Conservation (phyloP, 1,140 invertebrate genomes). For the Neelides sp. region DNA sequence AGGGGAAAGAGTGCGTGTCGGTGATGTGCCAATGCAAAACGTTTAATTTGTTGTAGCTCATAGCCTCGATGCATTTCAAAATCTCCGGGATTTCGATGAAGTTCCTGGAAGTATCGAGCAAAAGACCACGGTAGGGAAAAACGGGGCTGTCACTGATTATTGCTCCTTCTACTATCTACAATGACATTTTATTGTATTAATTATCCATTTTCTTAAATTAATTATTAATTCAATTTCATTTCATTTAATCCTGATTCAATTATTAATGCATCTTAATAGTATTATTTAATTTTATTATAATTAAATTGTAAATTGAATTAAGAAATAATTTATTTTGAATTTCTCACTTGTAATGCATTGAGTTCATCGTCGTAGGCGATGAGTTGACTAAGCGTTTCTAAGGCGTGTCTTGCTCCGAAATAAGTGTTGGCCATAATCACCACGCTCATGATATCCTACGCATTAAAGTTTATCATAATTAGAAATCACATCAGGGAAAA, state of each 20-base stretch:
- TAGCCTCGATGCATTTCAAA: slow-evolving; percentile 59
- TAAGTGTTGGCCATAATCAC: slow-evolving; percentile 49
- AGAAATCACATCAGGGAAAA: too few species aligned
- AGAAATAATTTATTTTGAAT: not conserved
- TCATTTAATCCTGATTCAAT: not conserved
- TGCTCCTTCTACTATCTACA: slow-evolving; percentile 47
- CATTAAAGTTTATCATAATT: not conserved
- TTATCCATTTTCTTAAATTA: not conserved
- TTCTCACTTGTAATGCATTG: not conserved
- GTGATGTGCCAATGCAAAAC: slow-evolving; percentile 84
- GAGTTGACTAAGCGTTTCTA: slow-evolving; percentile 63
- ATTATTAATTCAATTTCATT: not conserved
- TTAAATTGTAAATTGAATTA: not conserved
- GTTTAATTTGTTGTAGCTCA: slow-evolving; percentile 69
- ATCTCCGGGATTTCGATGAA: slow-evolving; percentile 53
- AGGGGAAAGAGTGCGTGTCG: slow-evolving; percentile 72
- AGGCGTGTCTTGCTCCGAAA: slow-evolving; percentile 58
- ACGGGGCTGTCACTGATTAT: slow-evolving; percentile 52
- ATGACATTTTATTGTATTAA: slow-evolving; percentile 39
- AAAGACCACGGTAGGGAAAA: slow-evolving; percentile 60
- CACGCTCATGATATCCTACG: slow-evolving; percentile 37
- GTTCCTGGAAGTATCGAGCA: slow-evolving; percentile 65
- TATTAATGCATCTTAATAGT: not conserved
- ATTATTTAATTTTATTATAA: not conserved
- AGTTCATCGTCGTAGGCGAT: slow-evolving; percentile 37